These are phyloP conservation scores for Halocynthia aurantium DNA, from an alignment of 23 tunicate species.

Conservation along the genomic window DNA sequence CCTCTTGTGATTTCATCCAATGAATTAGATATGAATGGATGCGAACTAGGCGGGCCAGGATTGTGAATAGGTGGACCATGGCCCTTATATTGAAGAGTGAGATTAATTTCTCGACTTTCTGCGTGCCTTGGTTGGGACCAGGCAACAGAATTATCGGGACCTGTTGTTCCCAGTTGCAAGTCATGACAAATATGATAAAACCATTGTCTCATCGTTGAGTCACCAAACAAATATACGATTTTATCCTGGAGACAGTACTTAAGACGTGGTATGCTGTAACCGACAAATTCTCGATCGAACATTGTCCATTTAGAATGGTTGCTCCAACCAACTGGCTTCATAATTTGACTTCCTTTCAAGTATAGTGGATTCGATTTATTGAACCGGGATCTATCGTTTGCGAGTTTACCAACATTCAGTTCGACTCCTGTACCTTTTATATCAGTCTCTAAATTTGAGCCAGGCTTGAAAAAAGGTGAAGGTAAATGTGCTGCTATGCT, in stretches of 20 bases:
- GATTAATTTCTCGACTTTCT: background rate
- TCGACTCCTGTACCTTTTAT: background rate
- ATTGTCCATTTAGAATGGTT: constrained; percentile 1
- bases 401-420: background rate
- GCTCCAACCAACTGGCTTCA: constrained; percentile 19
- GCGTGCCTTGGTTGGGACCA: constrained; percentile 24
- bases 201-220: constrained; percentile 58
- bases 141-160: background rate
- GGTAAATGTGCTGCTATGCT: no score
- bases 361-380: background rate
- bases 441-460: background rate
- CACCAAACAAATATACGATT: constrained; percentile 33
- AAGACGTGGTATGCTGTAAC: background rate
- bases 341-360: background rate
- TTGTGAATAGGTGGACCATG: constrained; percentile 78
- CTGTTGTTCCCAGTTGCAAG: background rate
- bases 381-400: no score
- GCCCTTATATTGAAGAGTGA: constrained; percentile 39
- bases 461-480: background rate
- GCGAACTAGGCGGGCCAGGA: constrained; percentile 37
- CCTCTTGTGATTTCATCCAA: constrained; percentile 35
- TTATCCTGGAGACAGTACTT: constrained; percentile 24
- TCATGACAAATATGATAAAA: background rate
- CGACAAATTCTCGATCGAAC: background rate
- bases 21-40: constrained; percentile 56